phyloP scores from a whole-genome alignment of 2,888 invertebrate genomes.

The Ophion slaviceki region DNA sequence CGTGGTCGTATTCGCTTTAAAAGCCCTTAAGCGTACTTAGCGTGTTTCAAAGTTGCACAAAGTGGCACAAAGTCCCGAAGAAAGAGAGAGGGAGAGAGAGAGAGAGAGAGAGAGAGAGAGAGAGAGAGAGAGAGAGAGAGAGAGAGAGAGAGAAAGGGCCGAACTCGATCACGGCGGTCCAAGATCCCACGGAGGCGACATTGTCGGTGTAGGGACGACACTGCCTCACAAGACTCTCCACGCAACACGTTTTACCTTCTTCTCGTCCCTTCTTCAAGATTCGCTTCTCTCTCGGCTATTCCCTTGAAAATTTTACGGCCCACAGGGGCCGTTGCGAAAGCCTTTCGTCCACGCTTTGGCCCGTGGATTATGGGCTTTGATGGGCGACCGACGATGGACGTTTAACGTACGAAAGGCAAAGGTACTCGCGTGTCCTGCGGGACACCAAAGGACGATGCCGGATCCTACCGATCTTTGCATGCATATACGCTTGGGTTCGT shows the following conservation, averaged over 20 bases:
- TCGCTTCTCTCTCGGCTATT: conserved; percentile 11
- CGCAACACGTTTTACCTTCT: conserved; percentile 2
- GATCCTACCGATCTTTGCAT: conserved; percentile 2
- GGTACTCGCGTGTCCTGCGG: conserved; percentile 52
- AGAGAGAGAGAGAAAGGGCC: too few species aligned
- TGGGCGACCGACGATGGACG: conserved; percentile 64
- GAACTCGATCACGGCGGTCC: conserved; percentile 47
- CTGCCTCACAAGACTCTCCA: not conserved
- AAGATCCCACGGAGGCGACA: not conserved
- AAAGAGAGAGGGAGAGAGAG: conserved; percentile 11
- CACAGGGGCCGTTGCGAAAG: conserved; percentile 64
- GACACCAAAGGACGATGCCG: conserved; percentile 47
- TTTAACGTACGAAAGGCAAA: conserved; percentile 52
- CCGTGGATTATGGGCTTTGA: conserved; percentile 74
- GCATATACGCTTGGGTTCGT: not conserved
- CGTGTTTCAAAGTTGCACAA: conserved; percentile 69
- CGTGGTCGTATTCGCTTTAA: conserved; percentile 60
- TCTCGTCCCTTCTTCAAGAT: not conserved
- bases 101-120: conserved; percentile 4
- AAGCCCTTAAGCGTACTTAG: conserved; percentile 71
- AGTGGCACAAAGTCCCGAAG: conserved; percentile 72
- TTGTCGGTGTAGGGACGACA: not conserved
- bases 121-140: conserved; percentile 1
- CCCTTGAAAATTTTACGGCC: conserved; percentile 56
- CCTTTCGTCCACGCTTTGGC: conserved; percentile 59